Evolutionary conservation across 2,797 vertebrate species (phyloP).

Genomic region (Nothura maculosa): DNA sequence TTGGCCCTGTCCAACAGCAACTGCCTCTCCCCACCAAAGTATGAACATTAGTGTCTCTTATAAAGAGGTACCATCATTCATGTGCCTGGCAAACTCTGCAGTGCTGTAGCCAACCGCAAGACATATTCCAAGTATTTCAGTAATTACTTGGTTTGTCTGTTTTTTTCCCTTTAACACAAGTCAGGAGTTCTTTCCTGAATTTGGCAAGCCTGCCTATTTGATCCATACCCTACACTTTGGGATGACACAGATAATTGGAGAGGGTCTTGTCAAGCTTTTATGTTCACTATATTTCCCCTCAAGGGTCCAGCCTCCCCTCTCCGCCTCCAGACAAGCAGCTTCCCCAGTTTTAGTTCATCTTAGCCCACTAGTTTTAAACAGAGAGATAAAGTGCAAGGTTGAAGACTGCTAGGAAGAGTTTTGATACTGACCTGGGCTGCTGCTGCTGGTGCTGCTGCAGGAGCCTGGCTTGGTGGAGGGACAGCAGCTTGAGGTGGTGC

Average conservation of each 20-base stretch:
- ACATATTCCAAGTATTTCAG: not conserved
- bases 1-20: not conserved
- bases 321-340: not conserved
- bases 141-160: not conserved
- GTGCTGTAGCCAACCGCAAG: not conserved
- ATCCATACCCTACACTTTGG: not conserved
- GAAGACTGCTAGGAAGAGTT: not conserved
- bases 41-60: not conserved
- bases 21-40: not conserved
- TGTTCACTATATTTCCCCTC: no score
- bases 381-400: not conserved
- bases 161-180: not conserved
- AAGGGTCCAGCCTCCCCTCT: not conserved
- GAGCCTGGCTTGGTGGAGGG: constrained; percentile 79
- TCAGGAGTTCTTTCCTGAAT: not conserved
- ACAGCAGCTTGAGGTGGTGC: constrained; percentile 83
- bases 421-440: constrained; percentile 75
- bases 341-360: not conserved
- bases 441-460: constrained; percentile 60
- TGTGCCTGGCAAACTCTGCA: not conserved
- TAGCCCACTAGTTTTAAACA: accelerated
- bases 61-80: not conserved
- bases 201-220: not conserved
- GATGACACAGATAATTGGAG: not conserved
- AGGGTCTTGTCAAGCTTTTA: not conserved